These are phyloP conservation scores for Panulirus ornatus DNA, from an alignment of 1,140 invertebrate species.

Conservation along the genomic window DNA sequence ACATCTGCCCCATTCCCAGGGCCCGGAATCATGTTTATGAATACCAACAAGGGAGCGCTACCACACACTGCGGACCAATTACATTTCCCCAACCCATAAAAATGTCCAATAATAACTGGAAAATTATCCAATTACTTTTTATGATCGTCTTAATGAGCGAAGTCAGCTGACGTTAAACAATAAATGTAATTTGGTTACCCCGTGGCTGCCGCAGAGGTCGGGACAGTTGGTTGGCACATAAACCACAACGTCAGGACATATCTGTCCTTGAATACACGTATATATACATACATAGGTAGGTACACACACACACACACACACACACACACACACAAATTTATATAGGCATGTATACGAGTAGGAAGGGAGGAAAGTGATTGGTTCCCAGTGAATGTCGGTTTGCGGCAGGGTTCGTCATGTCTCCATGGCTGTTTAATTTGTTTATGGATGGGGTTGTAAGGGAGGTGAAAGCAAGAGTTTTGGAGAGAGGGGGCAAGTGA, in stretches of 20 bases:
- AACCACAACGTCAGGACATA: background rate
- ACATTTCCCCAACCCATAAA: background rate
- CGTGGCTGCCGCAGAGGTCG: too few species aligned
- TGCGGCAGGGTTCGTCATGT: too few species aligned
- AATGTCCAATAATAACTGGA: conserved; percentile 34
- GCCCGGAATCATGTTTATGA: background rate
- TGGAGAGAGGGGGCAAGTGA: too few species aligned
- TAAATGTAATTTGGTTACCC: background rate
- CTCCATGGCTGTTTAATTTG: too few species aligned
- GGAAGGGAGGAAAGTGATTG: too few species aligned
- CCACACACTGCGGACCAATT: background rate
- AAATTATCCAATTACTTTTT: conserved; percentile 57
- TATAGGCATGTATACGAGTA: too few species aligned
- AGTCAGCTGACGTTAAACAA: background rate
- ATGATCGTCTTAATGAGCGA: background rate
- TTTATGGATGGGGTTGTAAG: too few species aligned
- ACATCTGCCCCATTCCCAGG: background rate
- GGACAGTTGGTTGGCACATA: too few species aligned
- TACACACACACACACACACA: conserved; percentile 4
- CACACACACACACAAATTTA: background rate
- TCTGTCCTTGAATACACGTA: background rate
- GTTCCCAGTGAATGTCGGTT: too few species aligned
- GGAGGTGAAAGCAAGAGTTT: too few species aligned
- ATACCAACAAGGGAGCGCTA: background rate
- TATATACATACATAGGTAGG: background rate